A percentile compares a stretch with the other conserved stretches of the same genome.
phyloP scores from a whole-genome alignment of 2,797 vertebrate species.

The Ficedula albicollis region DNA sequence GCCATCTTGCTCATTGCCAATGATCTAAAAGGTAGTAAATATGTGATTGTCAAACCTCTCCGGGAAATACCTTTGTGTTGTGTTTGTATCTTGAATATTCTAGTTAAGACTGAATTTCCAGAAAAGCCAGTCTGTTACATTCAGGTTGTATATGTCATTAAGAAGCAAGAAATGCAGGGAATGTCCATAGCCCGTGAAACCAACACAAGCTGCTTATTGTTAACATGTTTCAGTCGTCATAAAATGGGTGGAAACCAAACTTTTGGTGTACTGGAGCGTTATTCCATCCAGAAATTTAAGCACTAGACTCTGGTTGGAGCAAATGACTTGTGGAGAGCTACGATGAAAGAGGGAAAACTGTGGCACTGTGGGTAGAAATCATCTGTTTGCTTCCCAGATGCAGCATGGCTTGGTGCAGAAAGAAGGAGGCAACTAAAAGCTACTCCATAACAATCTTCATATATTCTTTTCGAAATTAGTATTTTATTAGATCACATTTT shows the following conservation, averaged over 20 bases:
- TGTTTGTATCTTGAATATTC: background rate
- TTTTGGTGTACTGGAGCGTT: background rate
- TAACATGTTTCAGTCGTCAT: background rate
- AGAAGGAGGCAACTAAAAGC: background rate
- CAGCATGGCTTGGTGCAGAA: background rate
- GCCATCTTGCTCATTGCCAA: background rate
- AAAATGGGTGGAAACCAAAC: background rate
- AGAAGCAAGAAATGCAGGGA: background rate
- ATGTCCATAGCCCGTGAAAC: too few relatives aligned
- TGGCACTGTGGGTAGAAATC: background rate
- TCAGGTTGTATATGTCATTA: background rate
- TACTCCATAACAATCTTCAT: background rate
- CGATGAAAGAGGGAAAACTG: background rate
- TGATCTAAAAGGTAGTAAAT: background rate
- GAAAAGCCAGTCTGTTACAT: constrained; percentile 3
- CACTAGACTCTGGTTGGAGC: background rate
- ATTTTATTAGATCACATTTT: background rate
- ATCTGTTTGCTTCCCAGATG: background rate
- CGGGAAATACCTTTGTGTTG: background rate
- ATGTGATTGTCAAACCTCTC: background rate
- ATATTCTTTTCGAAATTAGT: background rate
- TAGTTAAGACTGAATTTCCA: constrained; percentile 1
- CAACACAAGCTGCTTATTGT: background rate
- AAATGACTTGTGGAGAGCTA: background rate
- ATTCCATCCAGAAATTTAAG: background rate